Base-by-base conservation (phyloP, 1,140 invertebrate species). In the Parasteatoda tepidariorum region DNA sequence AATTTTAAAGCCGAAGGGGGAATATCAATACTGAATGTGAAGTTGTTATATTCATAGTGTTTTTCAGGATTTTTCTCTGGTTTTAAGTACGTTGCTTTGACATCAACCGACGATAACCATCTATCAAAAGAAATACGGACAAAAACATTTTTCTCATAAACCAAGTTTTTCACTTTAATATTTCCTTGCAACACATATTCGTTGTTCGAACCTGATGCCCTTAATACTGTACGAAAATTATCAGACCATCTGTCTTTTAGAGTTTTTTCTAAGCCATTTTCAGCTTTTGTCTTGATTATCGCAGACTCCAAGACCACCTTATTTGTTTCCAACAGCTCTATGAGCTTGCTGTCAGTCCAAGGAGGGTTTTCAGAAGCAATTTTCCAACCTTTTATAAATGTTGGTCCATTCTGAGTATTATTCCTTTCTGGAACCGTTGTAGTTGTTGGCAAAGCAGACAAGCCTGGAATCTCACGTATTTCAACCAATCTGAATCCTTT, bases 221-320 rank as follows among this genome's bases (percentile, higher is more conserved):
- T 18, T 48, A 18, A 48, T 13, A 48, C 18, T 13, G 9, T 48
- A 0, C 1, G 9, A 48, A 13, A 4, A 48, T 96, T 98, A n/a
- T 94, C 91, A 34, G 97, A 85, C 88, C 98, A 98, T 87, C 94
- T 95, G 2, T 98, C 97, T 91, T 98, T 98, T 2, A 98, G 93
- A 0, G 96, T 98, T 6, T 97, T 97, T 7, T 94, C 91, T 0
- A 98, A 89, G 48, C 92, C 92, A 66, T 94, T 93, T 83, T 95
- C 93, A n/a, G 92, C 89, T 85, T 4, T 13, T 59, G 97, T 95
- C 87, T 94, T 94, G 2, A 98, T 90, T 61, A 98, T 94, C 3
- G 97, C 96, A 89, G 97, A 98, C 89, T 99, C 97, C 78, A 99
- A 89, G 5, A 94, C 93, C 0, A 98, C 94, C 87, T 92, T 94